Percentiles rank a stretch among this genome's conserved stretches.
phyloP scores from a whole-genome alignment of 1,140 invertebrate species.

The Thaumetopoea pityocampa region DNA sequence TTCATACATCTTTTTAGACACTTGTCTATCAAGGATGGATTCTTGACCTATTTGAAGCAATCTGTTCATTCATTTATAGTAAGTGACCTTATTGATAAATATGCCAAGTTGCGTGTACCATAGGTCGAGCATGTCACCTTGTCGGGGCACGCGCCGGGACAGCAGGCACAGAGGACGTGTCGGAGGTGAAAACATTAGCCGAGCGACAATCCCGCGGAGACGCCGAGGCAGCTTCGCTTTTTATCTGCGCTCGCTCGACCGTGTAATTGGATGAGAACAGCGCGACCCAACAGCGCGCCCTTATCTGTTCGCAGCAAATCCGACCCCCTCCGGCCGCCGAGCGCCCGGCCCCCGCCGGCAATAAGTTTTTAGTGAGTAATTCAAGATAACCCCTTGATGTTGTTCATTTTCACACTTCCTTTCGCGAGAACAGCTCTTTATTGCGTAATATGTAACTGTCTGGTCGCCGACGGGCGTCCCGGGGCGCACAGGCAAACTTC shows the following conservation, averaged over 20 bases:
- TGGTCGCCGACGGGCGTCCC: constrained; percentile 63
- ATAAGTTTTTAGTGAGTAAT: constrained; percentile 76
- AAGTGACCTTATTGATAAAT: too few relatives aligned
- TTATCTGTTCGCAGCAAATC: constrained; percentile 74
- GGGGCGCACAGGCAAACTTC: constrained; percentile 59
- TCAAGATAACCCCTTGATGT: constrained; percentile 75
- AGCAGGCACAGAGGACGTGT: constrained; percentile 34
- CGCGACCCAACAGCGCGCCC: constrained; percentile 70
- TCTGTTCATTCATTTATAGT: too few relatives aligned
- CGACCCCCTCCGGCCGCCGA: constrained; percentile 33
- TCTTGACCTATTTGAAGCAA: too few relatives aligned
- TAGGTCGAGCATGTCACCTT: constrained; percentile 11
- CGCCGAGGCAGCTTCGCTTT: constrained; percentile 56
- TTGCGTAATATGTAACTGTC: constrained; percentile 75
- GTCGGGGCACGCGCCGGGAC: constrained; percentile 23
- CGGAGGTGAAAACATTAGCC: constrained; percentile 66
- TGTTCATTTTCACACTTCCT: constrained; percentile 76
- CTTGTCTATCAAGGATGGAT: too few relatives aligned
- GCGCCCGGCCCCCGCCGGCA: constrained; percentile 40
- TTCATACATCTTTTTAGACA: too few relatives aligned
- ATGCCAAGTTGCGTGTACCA: too few relatives aligned
- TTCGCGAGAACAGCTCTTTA: constrained; percentile 75
- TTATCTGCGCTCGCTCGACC: constrained; percentile 69
- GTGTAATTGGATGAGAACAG: constrained; percentile 76
- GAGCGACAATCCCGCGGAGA: constrained; percentile 70